Evolutionary conservation across 2,113 vertebrate genomes (phyloP), one percentile per base, ranked within the genome.

Genomic region (Tilapia sparmanii): DNA sequence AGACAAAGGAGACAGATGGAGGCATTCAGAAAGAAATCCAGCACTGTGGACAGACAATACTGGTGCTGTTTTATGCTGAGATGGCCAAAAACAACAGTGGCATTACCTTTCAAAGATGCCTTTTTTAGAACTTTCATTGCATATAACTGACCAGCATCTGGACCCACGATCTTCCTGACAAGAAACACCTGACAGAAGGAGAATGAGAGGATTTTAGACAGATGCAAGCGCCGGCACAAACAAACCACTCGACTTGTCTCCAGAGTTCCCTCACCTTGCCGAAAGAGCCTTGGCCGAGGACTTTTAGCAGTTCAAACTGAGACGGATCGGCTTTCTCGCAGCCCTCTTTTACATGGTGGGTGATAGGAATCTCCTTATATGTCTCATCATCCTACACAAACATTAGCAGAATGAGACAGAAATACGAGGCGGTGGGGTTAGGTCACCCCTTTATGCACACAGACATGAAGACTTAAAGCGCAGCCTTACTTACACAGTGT

Each of bases 81-180:
- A 3, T 10, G 8, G 10, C 15, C 2, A 26, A 33, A 80, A 61
- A 85, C n/a, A 63, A 35, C 33, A 38, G 11, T 8, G 6, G 59
- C 7, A 5, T 92, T 96, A 98, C 98, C 98, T 99, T 99, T 99
- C 93, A 99, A 96, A 91, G 98, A 99, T 92, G 98, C 98, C 95
- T 99, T 99, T 94, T 98, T 99, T 94, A 99, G 94, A 92, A 99
- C 98, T 97, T 99, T 99, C 98, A 99, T 99, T 96, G 98, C 98
- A 97, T 99, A 99, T 92, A 99, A 97, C 92, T 99, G 98, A 53
- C 97, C 97, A 92, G 98, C 97, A 96, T 99, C 98, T 88, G 98
- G 98, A 89, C 98, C 98, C 35, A 98, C 91, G 31, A 98, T 96
- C 96, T 99, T 99, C 88, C 98, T 96, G 88, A 99, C 98, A 1